Conservation (phyloP, 2,797 vertebrate genomes). For the Urocyon cinereoargenteus region DNA sequence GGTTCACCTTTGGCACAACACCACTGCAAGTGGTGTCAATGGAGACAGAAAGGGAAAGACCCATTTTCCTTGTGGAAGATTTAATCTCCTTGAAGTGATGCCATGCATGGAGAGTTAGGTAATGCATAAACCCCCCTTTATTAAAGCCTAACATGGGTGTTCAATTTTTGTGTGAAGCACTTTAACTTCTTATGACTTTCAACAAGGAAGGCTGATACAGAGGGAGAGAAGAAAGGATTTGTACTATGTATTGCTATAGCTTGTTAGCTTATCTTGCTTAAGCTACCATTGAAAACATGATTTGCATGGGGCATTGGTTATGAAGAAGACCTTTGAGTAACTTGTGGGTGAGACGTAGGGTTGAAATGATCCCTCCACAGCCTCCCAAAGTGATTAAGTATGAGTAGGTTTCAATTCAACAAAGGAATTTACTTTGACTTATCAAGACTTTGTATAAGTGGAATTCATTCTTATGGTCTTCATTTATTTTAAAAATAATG, state of each 20-base stretch:
- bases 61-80: neutral
- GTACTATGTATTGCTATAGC: neutral
- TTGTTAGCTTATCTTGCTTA: neutral
- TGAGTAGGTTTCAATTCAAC: neutral
- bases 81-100: neutral
- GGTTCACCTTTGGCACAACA: accelerated
- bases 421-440: neutral
- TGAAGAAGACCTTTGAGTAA: neutral
- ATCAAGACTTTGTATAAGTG: neutral
- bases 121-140: neutral
- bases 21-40: accelerated
- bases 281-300: neutral
- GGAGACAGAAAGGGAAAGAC: neutral
- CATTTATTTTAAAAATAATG: constrained; percentile 6
- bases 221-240: neutral
- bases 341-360: neutral
- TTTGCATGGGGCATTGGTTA: neutral
- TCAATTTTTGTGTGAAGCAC: neutral
- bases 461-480: neutral
- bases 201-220: neutral
- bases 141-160: neutral
- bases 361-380: neutral
- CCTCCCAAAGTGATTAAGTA: no score
- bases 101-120: neutral
- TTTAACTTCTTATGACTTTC: neutral